Conservation (phyloP, 2,113 vertebrate genomes). For the Empidonax alnorum region DNA sequence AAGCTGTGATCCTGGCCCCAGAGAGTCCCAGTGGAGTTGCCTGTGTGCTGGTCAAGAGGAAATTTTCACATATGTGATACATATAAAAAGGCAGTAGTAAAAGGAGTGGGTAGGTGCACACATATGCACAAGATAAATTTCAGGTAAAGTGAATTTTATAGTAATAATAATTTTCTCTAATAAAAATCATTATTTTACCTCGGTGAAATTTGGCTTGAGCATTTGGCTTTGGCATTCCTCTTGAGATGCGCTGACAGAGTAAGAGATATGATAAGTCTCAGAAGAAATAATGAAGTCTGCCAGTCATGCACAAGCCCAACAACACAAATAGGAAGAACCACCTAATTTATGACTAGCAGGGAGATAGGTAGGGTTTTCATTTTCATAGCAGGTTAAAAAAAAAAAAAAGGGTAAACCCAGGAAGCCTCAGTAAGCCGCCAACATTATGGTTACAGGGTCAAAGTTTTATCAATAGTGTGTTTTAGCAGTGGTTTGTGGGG, state of each 20-base stretch:
- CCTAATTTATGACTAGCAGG: background rate
- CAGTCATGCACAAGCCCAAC: conserved; percentile 40
- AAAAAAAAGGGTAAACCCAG: background rate
- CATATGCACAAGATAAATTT: background rate
- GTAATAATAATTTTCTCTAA: background rate
- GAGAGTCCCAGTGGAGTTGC: background rate
- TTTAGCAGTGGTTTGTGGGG: background rate
- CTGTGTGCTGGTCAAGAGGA: background rate
- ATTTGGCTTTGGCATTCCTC: background rate
- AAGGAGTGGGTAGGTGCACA: accelerated
- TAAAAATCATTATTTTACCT: background rate
- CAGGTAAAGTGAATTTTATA: background rate
- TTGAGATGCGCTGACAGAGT: background rate
- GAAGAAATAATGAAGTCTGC: conserved; percentile 36
- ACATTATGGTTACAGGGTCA: background rate
- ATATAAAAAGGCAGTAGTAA: background rate
- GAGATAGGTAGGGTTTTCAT: background rate
- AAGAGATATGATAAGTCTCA: conserved; percentile 10
- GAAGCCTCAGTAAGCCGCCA: background rate
- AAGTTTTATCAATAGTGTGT: background rate
- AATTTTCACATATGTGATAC: background rate
- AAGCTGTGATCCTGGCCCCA: background rate
- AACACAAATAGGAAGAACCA: background rate
- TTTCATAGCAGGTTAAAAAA: background rate
- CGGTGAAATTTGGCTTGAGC: background rate